These are phyloP conservation scores for Pelecanus crispus DNA, from an alignment of 2,113 vertebrate genomes.

Conservation along the genomic window DNA sequence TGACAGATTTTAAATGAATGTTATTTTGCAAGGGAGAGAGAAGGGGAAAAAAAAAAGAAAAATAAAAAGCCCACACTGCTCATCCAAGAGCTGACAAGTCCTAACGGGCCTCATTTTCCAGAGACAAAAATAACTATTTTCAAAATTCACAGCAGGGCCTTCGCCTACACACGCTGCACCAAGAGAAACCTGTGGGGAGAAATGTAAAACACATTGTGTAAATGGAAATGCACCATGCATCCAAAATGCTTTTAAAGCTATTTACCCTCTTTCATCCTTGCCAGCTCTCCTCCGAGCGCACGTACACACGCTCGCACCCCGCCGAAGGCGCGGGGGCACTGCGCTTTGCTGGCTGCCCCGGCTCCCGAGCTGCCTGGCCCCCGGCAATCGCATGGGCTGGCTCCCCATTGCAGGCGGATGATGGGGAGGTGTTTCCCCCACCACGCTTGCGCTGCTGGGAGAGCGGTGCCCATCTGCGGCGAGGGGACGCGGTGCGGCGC, in stretches of 20 bases:
- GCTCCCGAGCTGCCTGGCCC: not conserved
- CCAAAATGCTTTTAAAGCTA: slow-evolving; percentile 24
- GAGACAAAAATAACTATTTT: slow-evolving; percentile 84
- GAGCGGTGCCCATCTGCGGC: not conserved
- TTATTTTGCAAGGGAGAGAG: slow-evolving; percentile 44
- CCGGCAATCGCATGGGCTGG: not conserved
- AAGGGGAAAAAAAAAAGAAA: not conserved
- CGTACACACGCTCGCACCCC: not conserved
- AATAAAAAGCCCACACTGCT: slow-evolving; percentile 67
- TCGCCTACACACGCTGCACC: slow-evolving; percentile 77
- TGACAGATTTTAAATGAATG: slow-evolving; percentile 66
- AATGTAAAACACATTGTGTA: slow-evolving; percentile 73
- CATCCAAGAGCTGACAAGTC: slow-evolving; percentile 79
- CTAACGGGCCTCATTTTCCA: slow-evolving; percentile 80
- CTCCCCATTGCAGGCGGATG: not conserved
- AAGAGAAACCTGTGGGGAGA: slow-evolving; percentile 77
- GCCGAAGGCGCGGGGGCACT: not conserved
- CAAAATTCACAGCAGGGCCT: slow-evolving; percentile 83
- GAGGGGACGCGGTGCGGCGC: not conserved
- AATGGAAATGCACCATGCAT: slow-evolving; percentile 60
- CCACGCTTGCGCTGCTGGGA: not conserved
- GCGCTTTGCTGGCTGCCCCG: not conserved
- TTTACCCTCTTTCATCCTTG: slow-evolving; percentile 24
- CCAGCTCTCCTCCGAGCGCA: not conserved
- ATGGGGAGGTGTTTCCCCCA: not conserved